Percentiles rank a stretch among this genome's conserved stretches.
Evolutionary conservation across 2,113 vertebrate species (phyloP).

Genomic region (Thinocorus orbignyianus): DNA sequence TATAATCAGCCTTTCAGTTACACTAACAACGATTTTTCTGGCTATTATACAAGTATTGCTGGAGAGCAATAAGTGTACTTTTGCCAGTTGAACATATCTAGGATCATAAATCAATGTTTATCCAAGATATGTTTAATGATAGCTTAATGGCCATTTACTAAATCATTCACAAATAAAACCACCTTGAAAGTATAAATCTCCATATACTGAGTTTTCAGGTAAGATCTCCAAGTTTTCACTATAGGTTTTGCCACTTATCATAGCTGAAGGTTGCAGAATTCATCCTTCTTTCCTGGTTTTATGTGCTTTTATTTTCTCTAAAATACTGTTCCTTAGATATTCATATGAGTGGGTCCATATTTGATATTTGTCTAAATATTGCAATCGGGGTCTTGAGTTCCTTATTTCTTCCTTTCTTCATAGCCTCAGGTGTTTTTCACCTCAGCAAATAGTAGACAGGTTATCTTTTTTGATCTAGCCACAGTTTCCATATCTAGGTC

Average conservation of each 20-base stretch:
- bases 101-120: background rate
- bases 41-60: background rate
- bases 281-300: background rate
- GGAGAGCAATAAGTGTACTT: background rate
- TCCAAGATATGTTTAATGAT: background rate
- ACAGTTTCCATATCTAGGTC: background rate
- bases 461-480: background rate
- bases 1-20: background rate
- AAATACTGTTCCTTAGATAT: background rate
- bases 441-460: background rate
- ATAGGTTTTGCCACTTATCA: background rate
- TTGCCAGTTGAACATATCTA: background rate
- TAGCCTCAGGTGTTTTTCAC: background rate
- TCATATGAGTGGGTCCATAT: background rate
- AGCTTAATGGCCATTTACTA: background rate
- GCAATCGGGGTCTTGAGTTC: background rate
- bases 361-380: background rate
- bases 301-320: background rate
- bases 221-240: background rate
- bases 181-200: background rate
- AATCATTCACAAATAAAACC: background rate
- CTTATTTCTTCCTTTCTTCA: background rate
- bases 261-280: background rate
- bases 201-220: background rate
- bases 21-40: background rate